These are phyloP conservation scores for Panagrolaimus sp. DNA, from an alignment of 1,140 invertebrate genomes.

Conservation along the genomic window DNA sequence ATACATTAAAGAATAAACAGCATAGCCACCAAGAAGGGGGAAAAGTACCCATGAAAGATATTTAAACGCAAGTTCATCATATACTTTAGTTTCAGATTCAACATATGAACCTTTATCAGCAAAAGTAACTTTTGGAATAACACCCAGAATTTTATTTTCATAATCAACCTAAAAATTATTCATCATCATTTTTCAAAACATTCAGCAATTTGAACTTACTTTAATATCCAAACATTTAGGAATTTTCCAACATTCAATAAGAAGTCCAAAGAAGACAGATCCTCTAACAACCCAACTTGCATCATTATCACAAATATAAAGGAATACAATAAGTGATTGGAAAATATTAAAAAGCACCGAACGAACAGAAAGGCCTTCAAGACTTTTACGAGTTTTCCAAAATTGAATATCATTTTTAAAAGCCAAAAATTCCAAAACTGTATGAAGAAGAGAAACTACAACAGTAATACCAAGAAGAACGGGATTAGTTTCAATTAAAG, in stretches of 20 bases:
- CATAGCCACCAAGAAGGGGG: constrained; percentile 83
- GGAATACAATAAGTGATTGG: constrained; percentile 83
- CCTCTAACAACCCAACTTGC: constrained; percentile 90
- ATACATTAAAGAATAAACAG: constrained; percentile 91
- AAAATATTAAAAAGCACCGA: constrained; percentile 99
- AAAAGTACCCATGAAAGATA: constrained; percentile 93
- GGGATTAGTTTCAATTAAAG: constrained; percentile 90
- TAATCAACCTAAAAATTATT: constrained; percentile 67
- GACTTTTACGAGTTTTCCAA: constrained; percentile 91
- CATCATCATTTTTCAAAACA: constrained; percentile 16
- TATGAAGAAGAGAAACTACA: constrained; percentile 86
- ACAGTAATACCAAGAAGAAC: constrained; percentile 86
- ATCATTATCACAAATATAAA: constrained; percentile 93
- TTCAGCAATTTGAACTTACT: background rate
- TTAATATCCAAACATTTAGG: constrained; percentile 68
- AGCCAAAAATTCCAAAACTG: constrained; percentile 92
- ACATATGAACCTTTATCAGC: constrained; percentile 93
- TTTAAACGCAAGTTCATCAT: constrained; percentile 84
- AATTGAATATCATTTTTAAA: constrained; percentile 99
- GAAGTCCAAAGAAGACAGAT: constrained; percentile 74
- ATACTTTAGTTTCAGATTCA: constrained; percentile 84
- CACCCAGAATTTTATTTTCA: constrained; percentile 70
- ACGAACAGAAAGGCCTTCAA: constrained; percentile 92
- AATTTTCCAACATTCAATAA: constrained; percentile 99
- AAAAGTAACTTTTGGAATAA: constrained; percentile 74